Base-by-base conservation (phyloP, 2,797 vertebrate genomes). In the Acipenser transmontanus region DNA sequence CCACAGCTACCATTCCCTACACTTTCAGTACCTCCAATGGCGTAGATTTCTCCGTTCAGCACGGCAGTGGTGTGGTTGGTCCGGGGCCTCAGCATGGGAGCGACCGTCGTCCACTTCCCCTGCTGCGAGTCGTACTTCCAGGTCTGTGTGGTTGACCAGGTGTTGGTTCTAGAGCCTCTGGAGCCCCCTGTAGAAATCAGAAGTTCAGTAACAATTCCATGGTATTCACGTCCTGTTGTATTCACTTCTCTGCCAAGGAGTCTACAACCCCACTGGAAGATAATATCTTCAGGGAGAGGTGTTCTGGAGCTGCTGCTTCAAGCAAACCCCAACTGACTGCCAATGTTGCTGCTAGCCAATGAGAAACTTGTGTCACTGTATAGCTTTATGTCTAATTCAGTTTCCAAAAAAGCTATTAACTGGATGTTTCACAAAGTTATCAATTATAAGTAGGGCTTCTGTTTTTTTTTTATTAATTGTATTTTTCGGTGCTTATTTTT, bases 41-140 rank as follows among this genome's bases (percentile, higher is more conserved):
- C 95, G 1, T 98, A 99, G 83, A 99, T 91, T 81, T 99, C 96
- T 3, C 97, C 97, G 0, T 98, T 96, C 71, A 98, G 92, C 0
- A 91, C 82, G 0, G 93, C 85, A 0, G 94, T 96, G 52, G 91
- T 88, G 66, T 98, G 97, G 82, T 99, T 99, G 6, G 97, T 99
- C 12, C 96, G 91, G 71, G 96, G 90, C 71, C 86, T 90, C 66
- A 92, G 85, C 97, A 99, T 99, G 51, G 96, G 93, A 0, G 94
- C 85, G 47, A 96, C 92, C 0, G 89, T 91, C 64, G 87, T 85
- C 97, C 97, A 98, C 63, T 76, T 51, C 0, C 93, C 92, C 0
- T 95, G 92, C 77, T 84, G 91, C 71, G 88, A 91, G 6, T 89
- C 91, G 87, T 95, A 98, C 78, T 93, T 87, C 96, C 96, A 99